These are phyloP conservation scores for Salvelinus sp. DNA, from an alignment of 2,113 vertebrate species.

Conservation along the genomic window DNA sequence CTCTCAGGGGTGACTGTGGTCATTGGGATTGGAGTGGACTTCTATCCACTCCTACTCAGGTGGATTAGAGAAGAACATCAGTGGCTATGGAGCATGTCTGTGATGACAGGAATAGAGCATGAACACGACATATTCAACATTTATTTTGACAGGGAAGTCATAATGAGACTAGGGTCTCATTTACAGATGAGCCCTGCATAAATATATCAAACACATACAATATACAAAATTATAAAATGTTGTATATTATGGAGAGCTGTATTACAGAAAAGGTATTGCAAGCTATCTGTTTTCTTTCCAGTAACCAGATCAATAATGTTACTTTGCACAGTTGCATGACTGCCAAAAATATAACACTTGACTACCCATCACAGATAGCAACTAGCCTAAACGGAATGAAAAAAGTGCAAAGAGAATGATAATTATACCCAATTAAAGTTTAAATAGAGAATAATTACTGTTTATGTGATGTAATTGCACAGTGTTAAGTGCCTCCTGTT, in stretches of 20 bases:
- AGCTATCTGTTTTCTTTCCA: background rate
- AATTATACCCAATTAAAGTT: slow-evolving; percentile 4
- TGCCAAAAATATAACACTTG: background rate
- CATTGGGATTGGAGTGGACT: background rate
- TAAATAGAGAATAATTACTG: slow-evolving; percentile 22
- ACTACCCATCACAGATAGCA: background rate
- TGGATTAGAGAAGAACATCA: background rate
- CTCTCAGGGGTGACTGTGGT: background rate
- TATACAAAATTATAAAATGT: no score
- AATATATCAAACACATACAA: no score
- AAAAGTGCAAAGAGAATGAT: slow-evolving; percentile 1
- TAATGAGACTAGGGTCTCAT: no score
- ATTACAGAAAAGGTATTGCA: no score
- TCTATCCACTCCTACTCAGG: background rate
- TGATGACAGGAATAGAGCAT: background rate
- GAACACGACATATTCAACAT: background rate
- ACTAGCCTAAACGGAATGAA: background rate
- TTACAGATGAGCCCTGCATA: no score
- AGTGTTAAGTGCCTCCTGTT: slow-evolving; percentile 8
- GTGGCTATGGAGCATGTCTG: background rate
- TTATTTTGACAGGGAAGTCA: no score
- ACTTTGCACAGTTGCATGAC: background rate
- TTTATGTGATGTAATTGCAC: background rate
- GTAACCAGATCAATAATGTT: background rate
- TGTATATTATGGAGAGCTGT: no score